phyloP scores from a whole-genome alignment of 2,113 vertebrate species.

The Leuciscus idus region DNA sequence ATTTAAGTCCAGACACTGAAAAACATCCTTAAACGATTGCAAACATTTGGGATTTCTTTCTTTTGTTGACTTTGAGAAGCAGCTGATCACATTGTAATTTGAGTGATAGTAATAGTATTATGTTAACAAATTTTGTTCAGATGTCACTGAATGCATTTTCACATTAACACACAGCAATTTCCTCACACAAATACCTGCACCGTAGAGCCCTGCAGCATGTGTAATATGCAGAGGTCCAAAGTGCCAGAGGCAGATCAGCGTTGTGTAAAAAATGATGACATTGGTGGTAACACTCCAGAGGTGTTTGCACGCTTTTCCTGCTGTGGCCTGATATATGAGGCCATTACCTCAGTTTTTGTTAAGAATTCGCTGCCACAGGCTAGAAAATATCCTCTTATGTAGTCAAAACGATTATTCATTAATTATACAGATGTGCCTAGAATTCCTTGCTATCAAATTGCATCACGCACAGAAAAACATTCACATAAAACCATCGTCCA shows the following conservation, averaged over 20 bases:
- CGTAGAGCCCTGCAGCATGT: neutral
- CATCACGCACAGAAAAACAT: neutral
- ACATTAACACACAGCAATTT: neutral
- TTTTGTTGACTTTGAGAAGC: neutral
- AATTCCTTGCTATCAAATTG: slow-evolving; percentile 2
- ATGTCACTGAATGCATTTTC: slow-evolving; percentile 8
- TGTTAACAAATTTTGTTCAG: neutral
- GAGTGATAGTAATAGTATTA: neutral
- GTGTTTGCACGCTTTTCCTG: slow-evolving; percentile 1
- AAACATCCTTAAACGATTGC: neutral
- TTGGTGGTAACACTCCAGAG: slow-evolving; percentile 41
- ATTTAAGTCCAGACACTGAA: neutral
- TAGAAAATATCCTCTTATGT: neutral
- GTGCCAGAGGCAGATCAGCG: slow-evolving; percentile 5
- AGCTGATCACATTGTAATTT: neutral
- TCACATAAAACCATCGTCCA: neutral
- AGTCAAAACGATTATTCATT: neutral
- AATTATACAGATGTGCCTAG: slow-evolving; percentile 19
- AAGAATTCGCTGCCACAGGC: neutral
- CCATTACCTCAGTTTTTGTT: slow-evolving; percentile 3
- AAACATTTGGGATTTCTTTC: neutral
- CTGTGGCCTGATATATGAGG: slow-evolving; percentile 14
- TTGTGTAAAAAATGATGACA: slow-evolving; percentile 49
- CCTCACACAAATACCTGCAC: slow-evolving; percentile 1
- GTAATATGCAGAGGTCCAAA: neutral